Evolutionary conservation across 2,888 invertebrate genomes (phyloP), one percentile per base, ranked within the genome.

Genomic region (Lepidochrysops patricia): DNA sequence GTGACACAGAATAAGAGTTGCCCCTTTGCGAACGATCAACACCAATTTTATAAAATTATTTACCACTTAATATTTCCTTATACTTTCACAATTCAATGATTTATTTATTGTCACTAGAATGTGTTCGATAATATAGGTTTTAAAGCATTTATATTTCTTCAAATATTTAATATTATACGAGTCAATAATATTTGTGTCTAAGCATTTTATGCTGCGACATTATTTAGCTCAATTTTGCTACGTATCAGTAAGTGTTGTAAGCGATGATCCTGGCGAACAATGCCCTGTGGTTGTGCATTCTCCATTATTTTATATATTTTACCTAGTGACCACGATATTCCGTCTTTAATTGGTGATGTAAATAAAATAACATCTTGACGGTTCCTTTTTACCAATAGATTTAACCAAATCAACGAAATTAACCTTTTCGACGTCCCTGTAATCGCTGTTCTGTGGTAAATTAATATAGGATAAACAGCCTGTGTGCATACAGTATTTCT

Each of bases 271-370:
- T 76, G 67, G 50, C 54, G 12, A 29, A 29, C 29, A 73, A 74
- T 78, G 67, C 70, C 71, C 74, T 74, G 70, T 72, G 85, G 86
- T 87, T 86, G 87, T 87, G 86, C 75, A 77, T 80, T 80, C 23
- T 9, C 9, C 43, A 19, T 43, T 43, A 19, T 68, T 75, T 73
- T 73, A 73, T 72, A 69, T 60, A 66, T 68, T 23, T 49, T 54
- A 50, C 5, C 26, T 54, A 54, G 54, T 54, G 27, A 54, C 54
- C 54, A 54, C 19, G 29, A 54, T 54, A 54, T 77, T 82, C 83
- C 82, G 82, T 86, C 82, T 79, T 54, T 54, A n/a, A 54, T 23
- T 49, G 19, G 12, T 29, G 43, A 43, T 43, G 43, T 43, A 43
- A 43, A 43, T 43, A 43, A 43, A 43, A 19, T 0, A 15, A 43